Evolutionary conservation across 2,888 invertebrate genomes (phyloP).

Genomic region (Corythucha ciliata): DNA sequence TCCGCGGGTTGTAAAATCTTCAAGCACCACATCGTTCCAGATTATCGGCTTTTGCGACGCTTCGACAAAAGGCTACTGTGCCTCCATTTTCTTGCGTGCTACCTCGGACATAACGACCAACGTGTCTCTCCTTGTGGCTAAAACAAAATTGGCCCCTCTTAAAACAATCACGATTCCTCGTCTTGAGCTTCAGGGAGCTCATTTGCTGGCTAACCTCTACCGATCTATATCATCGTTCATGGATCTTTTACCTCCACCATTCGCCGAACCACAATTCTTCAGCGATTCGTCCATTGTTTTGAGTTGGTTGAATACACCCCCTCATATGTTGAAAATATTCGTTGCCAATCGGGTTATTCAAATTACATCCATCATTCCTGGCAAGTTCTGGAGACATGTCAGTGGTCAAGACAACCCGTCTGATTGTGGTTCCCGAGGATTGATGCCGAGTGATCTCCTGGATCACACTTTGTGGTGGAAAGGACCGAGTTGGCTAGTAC

Average conservation of each 20-base stretch:
- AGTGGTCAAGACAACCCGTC: slow-evolving; percentile 19
- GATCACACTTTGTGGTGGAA: slow-evolving; percentile 22
- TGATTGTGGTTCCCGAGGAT: slow-evolving; percentile 24
- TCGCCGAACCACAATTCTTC: slow-evolving; percentile 1
- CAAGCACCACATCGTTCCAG: neutral
- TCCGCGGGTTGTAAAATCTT: slow-evolving; percentile 11
- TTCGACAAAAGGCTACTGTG: slow-evolving; percentile 20
- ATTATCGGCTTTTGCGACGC: slow-evolving; percentile 20
- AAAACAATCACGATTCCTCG: slow-evolving; percentile 22
- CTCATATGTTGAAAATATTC: slow-evolving; percentile 24
- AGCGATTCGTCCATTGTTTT: slow-evolving; percentile 25
- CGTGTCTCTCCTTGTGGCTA: slow-evolving; percentile 15
- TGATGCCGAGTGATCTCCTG: slow-evolving; percentile 9
- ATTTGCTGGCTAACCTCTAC: slow-evolving; percentile 18
- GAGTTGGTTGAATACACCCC: slow-evolving; percentile 20
- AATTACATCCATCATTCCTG: slow-evolving; percentile 1
- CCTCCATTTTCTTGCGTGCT: slow-evolving; percentile 24
- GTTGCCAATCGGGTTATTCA: slow-evolving; percentile 24
- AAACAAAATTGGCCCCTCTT: slow-evolving; percentile 23
- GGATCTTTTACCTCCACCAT: neutral
- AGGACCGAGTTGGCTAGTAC: slow-evolving; percentile 19
- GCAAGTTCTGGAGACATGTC: slow-evolving; percentile 21
- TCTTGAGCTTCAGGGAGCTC: slow-evolving; percentile 24
- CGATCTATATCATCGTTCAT: neutral
- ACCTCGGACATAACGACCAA: neutral